Evolutionary conservation across 1,140 invertebrate species (phyloP), one percentile per base, ranked within the genome.

Genomic region (Triops cancriformis): DNA sequence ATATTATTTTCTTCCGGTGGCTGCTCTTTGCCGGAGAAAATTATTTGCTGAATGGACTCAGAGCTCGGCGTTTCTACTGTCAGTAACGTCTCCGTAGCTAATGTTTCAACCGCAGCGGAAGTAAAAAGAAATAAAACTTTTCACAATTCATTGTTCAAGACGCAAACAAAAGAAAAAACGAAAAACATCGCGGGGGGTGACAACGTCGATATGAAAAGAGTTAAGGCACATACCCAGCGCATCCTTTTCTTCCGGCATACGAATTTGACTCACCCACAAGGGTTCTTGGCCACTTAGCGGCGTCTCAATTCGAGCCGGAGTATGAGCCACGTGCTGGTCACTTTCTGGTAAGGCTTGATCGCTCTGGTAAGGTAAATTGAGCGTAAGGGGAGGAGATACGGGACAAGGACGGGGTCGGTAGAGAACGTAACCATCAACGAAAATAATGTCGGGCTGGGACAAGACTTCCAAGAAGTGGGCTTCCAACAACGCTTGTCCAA

Each of bases 401-500:
- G 43, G 26, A 26, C 26, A 41, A 18, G 42, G 28, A 74, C 72
- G 31, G 37, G 87, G 86, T 82, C 86, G 86, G 80, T 90, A 91
- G 0, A 89, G 82, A 10, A 86, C 85, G 81, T 89, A 88, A 23
- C 88, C 89, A 84, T 91, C 90, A 72, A 86, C 80, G 82, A 89
- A 89, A 3, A 85, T 82, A 76, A 82, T 82, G 42, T 89, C 84
- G 73, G 82, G 84, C 85, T 88, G 84, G 83, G 88, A 86, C 26
- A 93, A 85, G 77, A 89, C 88, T 83, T 94, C 91, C 75, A 96
- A 88, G 80, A 91, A 93, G 31, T 90, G 90, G 23, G 90, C 91
- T 84, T 93, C 90, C 2, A 96, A 82, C 14, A 97, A 84, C 18
- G 91, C 91, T 85, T 96, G 93, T 26, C 93, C 93, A 80, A 96